Percentiles rank a stretch among this genome's conserved stretches.
Conservation (phyloP, 2,113 vertebrate genomes). For the Emydocephalus ijimae region DNA sequence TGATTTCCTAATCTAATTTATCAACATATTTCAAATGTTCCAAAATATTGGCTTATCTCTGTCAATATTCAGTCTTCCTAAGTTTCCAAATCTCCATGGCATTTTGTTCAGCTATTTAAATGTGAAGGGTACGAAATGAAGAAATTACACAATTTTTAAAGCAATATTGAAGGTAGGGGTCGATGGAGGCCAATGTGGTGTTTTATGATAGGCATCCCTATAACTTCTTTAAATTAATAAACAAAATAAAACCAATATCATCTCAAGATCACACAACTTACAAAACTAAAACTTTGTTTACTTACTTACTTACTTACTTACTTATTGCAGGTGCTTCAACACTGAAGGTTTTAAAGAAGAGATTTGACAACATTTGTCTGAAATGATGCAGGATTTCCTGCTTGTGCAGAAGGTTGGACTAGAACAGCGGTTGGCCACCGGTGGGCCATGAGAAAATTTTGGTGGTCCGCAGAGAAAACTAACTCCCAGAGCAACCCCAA, state of each 20-base stretch:
- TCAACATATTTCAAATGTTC: conserved; percentile 37
- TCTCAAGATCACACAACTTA: conserved; percentile 22
- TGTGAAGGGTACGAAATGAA: conserved; percentile 33
- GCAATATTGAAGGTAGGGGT: conserved; percentile 16
- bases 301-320: no score
- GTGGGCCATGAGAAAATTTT: no score
- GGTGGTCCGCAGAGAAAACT: no score
- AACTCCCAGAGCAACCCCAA: no score
- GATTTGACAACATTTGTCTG: no score
- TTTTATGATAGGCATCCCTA: neutral
- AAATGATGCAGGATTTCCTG: no score
- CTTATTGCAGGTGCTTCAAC: no score
- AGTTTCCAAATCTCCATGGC: conserved; percentile 26
- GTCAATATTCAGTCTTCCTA: conserved; percentile 26
- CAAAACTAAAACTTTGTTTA: conserved; percentile 25
- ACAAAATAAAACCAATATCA: conserved; percentile 23
- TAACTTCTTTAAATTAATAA: neutral
- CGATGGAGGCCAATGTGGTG: neutral
- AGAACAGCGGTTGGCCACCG: no score
- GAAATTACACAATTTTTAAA: conserved; percentile 33
- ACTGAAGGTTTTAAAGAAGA: no score
- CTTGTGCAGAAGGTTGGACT: no score
- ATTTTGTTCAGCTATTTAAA: conserved; percentile 50
- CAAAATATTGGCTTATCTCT: conserved; percentile 17
- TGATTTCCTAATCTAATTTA: conserved; percentile 27